Evolutionary conservation across 2,113 vertebrate genomes (phyloP).

Genomic region (Dromas ardeola): DNA sequence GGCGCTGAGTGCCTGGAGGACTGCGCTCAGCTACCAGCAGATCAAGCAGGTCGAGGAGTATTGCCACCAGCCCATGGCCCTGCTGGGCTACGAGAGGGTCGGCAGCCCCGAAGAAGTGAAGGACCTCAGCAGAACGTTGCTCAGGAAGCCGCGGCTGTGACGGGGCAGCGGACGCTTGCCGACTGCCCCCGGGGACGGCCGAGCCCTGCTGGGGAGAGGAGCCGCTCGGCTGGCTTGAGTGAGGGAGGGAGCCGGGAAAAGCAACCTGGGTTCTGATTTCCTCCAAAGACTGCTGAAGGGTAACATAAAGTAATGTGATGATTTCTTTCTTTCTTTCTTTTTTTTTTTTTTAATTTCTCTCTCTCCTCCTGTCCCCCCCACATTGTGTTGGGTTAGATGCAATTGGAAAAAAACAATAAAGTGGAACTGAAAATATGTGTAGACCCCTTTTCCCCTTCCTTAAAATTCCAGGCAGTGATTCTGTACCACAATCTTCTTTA

Average conservation of each 20-base stretch:
- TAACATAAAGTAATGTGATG: slow-evolving; percentile 19
- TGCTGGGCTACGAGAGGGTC: slow-evolving; percentile 91
- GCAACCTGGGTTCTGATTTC: not conserved
- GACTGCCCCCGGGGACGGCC: not conserved
- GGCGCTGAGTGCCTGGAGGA: slow-evolving; percentile 95
- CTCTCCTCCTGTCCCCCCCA: fast-evolving
- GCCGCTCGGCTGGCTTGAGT: not conserved
- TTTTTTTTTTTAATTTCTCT: not conserved
- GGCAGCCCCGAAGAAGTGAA: slow-evolving; percentile 89
- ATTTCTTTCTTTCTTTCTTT: not conserved
- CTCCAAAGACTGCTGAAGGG: slow-evolving; percentile 34
- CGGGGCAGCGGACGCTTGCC: not conserved
- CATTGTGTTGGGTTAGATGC: not conserved
- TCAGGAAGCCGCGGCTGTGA: slow-evolving; percentile 90
- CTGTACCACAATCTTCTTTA: slow-evolving; percentile 57
- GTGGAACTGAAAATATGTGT: not conserved
- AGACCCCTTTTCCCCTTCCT: not conserved
- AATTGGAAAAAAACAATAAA: not conserved
- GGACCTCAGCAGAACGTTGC: slow-evolving; percentile 92
- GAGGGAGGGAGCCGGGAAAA: slow-evolving; percentile 10
- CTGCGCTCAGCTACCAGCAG: slow-evolving; percentile 93
- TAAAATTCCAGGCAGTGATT: not conserved
- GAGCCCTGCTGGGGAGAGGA: not conserved
- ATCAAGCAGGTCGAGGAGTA: slow-evolving; percentile 98
- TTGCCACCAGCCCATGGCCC: slow-evolving; percentile 91